phyloP scores from a whole-genome alignment of 2,113 vertebrate species.

The Zeus faber region DNA sequence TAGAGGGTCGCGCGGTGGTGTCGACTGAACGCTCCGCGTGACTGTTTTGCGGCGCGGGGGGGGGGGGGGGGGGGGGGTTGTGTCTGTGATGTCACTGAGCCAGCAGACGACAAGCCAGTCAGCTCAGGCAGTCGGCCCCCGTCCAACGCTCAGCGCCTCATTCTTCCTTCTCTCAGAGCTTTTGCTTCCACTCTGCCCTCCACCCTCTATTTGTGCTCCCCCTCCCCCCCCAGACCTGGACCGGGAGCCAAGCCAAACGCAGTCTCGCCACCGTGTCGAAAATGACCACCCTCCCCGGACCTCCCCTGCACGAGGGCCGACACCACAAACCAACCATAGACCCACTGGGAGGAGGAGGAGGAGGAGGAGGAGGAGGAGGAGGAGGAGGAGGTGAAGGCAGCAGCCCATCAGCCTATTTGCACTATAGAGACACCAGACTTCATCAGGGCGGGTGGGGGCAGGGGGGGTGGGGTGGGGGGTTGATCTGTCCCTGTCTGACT shows the following conservation, averaged over 20 bases:
- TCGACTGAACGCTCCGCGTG: too few species aligned
- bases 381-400: slow-evolving; percentile 21
- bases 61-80: not conserved
- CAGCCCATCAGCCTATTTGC: slow-evolving; percentile 26
- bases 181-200: not conserved
- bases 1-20: too few species aligned
- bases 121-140: not conserved
- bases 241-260: slow-evolving; percentile 77
- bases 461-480: slow-evolving; percentile 19
- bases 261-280: slow-evolving; percentile 70
- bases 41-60: too few species aligned
- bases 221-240: slow-evolving; percentile 58
- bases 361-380: slow-evolving; percentile 26
- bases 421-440: not conserved
- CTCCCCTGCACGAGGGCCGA: not conserved
- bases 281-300: slow-evolving; percentile 66
- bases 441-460: slow-evolving; percentile 20
- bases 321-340: slow-evolving; percentile 37
- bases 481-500: not conserved
- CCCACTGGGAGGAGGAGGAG: slow-evolving; percentile 36
- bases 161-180: not conserved
- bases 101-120: too few species aligned
- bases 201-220: not conserved
- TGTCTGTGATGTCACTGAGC: not conserved
- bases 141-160: not conserved